Conservation (phyloP, 2,113 vertebrate species). For the Dromas ardeola region DNA sequence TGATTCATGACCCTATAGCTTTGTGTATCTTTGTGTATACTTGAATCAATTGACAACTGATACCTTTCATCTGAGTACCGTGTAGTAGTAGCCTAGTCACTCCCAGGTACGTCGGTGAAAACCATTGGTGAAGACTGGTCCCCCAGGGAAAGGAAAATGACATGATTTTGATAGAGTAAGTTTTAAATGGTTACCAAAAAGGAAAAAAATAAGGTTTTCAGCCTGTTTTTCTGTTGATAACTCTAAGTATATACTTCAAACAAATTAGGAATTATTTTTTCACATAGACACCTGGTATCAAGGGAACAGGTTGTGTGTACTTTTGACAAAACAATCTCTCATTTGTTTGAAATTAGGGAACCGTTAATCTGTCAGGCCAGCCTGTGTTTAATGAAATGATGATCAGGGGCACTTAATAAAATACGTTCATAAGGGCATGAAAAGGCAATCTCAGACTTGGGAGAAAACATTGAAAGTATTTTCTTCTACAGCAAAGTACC, state of each 20-base stretch:
- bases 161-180: neutral
- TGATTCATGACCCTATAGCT: neutral
- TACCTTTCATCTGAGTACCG: neutral
- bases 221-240: neutral
- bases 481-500: neutral
- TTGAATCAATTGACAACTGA: neutral
- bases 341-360: neutral
- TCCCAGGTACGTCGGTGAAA: neutral
- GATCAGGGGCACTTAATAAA: neutral
- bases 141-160: neutral
- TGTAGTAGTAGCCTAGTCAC: accelerated
- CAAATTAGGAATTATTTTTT: neutral
- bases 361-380: neutral
- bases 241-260: neutral
- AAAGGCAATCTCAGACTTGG: neutral
- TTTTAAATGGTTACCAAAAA: neutral
- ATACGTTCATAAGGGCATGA: neutral
- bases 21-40: neutral
- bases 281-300: neutral
- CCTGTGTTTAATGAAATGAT: neutral
- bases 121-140: neutral
- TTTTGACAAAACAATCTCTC: neutral
- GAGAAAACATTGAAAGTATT: neutral
- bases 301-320: neutral
- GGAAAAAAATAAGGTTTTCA: neutral